Conservation (phyloP, 2,113 vertebrate genomes). For the Entomyzon cyanotis region DNA sequence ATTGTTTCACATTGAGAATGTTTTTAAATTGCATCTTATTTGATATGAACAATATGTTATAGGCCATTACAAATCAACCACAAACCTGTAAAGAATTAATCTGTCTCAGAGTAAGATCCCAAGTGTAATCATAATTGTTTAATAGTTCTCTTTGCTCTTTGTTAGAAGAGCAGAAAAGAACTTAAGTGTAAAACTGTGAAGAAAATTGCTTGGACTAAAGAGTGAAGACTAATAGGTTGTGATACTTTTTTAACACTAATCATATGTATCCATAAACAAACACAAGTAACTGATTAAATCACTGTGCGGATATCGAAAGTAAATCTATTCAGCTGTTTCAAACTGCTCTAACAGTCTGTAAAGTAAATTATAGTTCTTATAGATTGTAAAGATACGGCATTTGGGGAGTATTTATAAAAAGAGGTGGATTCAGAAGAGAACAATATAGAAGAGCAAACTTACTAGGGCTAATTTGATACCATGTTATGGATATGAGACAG, state of each 20-base stretch:
- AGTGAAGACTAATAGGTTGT: slow-evolving; percentile 9
- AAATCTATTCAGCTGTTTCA: slow-evolving; percentile 28
- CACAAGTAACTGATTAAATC: slow-evolving; percentile 25
- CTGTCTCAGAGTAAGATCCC: slow-evolving; percentile 27
- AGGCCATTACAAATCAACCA: slow-evolving; percentile 34
- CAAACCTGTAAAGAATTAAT: slow-evolving; percentile 56
- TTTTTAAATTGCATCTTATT: slow-evolving; percentile 19
- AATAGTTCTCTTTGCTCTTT: slow-evolving; percentile 38
- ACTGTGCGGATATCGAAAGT: background rate
- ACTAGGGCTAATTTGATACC: background rate
- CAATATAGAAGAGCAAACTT: background rate
- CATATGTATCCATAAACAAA: slow-evolving; percentile 6
- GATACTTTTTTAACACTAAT: slow-evolving; percentile 17
- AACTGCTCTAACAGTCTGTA: background rate
- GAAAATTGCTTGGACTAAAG: slow-evolving; percentile 25
- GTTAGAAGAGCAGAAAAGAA: slow-evolving; percentile 28
- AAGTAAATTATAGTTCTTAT: background rate
- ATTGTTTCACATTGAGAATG: background rate
- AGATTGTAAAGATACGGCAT: background rate
- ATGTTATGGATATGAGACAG: background rate
- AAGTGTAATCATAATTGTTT: slow-evolving; percentile 40
- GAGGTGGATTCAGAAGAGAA: background rate
- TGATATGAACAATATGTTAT: slow-evolving; percentile 41
- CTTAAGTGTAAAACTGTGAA: background rate
- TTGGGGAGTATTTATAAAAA: background rate